Conservation (phyloP, 2,797 vertebrate species). For the Macrochelys suwanniensis region DNA sequence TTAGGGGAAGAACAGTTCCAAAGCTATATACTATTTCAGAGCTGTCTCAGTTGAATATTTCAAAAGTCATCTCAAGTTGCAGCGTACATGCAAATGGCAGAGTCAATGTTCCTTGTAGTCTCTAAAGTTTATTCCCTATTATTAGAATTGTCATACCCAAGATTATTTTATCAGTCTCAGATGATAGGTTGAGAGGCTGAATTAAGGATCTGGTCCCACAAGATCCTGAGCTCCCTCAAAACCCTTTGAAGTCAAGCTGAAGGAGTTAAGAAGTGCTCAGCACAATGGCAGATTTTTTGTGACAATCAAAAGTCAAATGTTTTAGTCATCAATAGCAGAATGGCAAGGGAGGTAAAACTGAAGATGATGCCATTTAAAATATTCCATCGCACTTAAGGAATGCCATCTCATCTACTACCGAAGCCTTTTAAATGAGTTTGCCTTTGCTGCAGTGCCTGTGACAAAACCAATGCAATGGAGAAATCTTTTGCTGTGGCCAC, state of each 20-base stretch:
- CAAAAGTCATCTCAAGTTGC: slow-evolving; percentile 52
- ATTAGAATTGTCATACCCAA: not conserved
- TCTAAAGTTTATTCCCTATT: slow-evolving; percentile 29
- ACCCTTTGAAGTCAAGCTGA: not conserved
- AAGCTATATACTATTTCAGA: slow-evolving; percentile 46
- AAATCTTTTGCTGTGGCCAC: not conserved
- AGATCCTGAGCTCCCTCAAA: not conserved
- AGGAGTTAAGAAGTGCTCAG: not conserved
- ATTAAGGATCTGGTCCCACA: not conserved
- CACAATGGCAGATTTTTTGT: not conserved
- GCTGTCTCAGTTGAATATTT: slow-evolving; percentile 53
- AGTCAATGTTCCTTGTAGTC: slow-evolving; percentile 43
- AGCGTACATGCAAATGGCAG: slow-evolving; percentile 59
- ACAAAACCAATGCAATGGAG: not conserved
- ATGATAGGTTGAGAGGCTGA: not conserved
- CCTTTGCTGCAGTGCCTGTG: not conserved
- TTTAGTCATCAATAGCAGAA: too few species aligned
- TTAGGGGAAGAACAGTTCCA: slow-evolving; percentile 4
- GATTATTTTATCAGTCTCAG: slow-evolving; percentile 12
- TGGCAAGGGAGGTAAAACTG: not conserved
- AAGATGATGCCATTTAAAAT: not conserved
- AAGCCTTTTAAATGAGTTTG: not conserved
- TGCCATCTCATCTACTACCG: not conserved
- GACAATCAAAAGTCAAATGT: not conserved
- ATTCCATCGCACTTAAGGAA: not conserved